phyloP scores from a whole-genome alignment of 2,888 invertebrate species.

The Drosophila hawaiiensis region DNA sequence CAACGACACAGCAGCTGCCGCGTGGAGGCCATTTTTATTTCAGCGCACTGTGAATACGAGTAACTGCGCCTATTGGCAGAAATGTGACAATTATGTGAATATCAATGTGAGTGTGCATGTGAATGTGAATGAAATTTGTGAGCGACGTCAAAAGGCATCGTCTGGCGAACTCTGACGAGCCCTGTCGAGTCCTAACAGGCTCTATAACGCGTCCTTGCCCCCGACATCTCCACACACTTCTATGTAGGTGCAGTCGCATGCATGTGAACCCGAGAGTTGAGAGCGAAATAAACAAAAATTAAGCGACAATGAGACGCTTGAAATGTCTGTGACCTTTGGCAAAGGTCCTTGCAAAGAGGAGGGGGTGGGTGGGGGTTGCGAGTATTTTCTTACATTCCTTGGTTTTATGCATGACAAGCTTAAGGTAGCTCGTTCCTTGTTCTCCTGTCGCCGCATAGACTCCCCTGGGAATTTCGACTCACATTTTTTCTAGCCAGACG shows the following conservation, averaged over 20 bases:
- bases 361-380: not conserved
- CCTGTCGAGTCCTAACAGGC: conserved; percentile 15
- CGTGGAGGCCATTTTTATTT: conserved; percentile 47
- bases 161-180: conserved; percentile 40
- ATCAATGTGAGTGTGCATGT: conserved; percentile 42
- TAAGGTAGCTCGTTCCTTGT: conserved; percentile 35
- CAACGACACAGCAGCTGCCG: conserved; percentile 25
- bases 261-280: conserved; percentile 39
- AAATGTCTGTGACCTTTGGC: conserved; percentile 78
- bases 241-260: conserved; percentile 56
- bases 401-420: conserved; percentile 11
- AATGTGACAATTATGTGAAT: conserved; percentile 51
- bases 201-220: conserved; percentile 3
- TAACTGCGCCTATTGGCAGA: conserved; percentile 41
- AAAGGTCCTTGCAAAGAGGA: not conserved
- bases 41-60: conserved; percentile 36
- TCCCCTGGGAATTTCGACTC: conserved; percentile 53
- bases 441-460: conserved; percentile 33
- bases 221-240: not conserved
- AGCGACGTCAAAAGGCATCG: conserved; percentile 51
- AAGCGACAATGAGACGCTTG: conserved; percentile 72
- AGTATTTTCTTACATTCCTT: not conserved
- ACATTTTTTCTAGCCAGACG: conserved; percentile 65
- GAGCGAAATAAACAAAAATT: conserved; percentile 55
- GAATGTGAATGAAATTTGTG: conserved; percentile 63